Conservation (phyloP, 2,113 vertebrate species). For the Chaetorhynchus papuensis region DNA sequence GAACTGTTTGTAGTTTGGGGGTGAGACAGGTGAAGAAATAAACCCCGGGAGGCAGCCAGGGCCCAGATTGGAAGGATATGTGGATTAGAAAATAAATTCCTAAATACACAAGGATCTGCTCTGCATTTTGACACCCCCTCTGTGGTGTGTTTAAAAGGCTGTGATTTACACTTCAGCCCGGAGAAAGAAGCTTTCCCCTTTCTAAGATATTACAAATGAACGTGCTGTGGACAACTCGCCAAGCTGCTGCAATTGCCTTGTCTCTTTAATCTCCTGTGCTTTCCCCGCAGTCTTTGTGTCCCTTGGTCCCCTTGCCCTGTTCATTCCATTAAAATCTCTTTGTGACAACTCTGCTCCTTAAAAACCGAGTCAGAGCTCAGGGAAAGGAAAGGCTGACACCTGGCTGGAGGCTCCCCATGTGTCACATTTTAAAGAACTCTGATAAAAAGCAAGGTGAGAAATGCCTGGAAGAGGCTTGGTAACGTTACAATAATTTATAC, state of each 20-base stretch:
- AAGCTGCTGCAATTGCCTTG: background rate
- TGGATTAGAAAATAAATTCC: background rate
- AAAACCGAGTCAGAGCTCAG: background rate
- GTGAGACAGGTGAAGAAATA: background rate
- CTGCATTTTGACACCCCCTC: background rate
- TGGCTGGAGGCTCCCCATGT: rapidly evolving
- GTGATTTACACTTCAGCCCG: background rate
- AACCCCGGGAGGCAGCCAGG: background rate
- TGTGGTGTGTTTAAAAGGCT: no score
- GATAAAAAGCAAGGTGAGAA: background rate
- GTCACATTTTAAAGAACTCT: background rate
- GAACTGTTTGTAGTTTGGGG: background rate
- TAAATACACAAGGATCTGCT: background rate
- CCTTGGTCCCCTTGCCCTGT: background rate
- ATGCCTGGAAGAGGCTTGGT: background rate
- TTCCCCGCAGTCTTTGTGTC: background rate
- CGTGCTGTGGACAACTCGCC: rapidly evolving
- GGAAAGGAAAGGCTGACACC: background rate
- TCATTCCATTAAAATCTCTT: background rate
- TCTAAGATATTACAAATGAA: background rate
- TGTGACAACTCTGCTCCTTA: background rate
- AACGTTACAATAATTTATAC: background rate
- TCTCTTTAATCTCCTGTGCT: background rate
- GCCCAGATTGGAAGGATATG: no score
- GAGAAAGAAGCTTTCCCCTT: background rate